phyloP scores from a whole-genome alignment of 2,113 vertebrate genomes.

The Engraulis encrasicolus region DNA sequence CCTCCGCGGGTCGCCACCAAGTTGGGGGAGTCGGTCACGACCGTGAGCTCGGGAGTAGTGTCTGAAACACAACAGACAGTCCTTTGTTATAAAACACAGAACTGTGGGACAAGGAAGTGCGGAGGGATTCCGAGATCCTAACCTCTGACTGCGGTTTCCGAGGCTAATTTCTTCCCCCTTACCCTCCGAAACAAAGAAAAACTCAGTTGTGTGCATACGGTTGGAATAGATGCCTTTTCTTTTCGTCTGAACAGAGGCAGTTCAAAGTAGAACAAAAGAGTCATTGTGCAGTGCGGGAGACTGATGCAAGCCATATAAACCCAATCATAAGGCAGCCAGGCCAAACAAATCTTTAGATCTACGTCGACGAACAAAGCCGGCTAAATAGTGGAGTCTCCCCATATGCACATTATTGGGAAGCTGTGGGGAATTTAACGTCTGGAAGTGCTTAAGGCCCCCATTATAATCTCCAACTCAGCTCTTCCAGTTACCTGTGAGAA shows the following conservation, averaged over 20 bases:
- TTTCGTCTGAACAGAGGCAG: not conserved
- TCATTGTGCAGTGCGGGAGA: conserved; percentile 11
- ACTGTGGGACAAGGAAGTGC: not conserved
- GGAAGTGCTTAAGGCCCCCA: conserved; percentile 14
- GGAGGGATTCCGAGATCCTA: not conserved
- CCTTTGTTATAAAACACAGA: not conserved
- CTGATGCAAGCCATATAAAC: conserved; percentile 11
- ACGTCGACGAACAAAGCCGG: not conserved
- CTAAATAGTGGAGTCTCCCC: not conserved
- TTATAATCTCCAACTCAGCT: not conserved
- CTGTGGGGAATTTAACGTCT: conserved; percentile 12
- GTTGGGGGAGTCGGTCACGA: not conserved
- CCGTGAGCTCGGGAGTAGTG: conserved; percentile 65
- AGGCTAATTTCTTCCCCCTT: not conserved
- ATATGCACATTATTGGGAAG: conserved; percentile 2
- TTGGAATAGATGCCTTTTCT: not conserved
- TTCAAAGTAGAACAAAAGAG: conserved; percentile 16
- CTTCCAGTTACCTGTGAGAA: conserved; percentile 16
- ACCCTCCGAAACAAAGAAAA: not conserved
- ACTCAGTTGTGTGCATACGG: not conserved
- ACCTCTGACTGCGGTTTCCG: not conserved
- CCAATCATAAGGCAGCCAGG: conserved; percentile 12
- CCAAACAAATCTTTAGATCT: conserved; percentile 1
- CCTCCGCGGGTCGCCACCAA: conserved; percentile 77
- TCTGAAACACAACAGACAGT: conserved; percentile 62